Evolutionary conservation across 1,140 invertebrate species (phyloP).

Genomic region (Musca vetustissima): DNA sequence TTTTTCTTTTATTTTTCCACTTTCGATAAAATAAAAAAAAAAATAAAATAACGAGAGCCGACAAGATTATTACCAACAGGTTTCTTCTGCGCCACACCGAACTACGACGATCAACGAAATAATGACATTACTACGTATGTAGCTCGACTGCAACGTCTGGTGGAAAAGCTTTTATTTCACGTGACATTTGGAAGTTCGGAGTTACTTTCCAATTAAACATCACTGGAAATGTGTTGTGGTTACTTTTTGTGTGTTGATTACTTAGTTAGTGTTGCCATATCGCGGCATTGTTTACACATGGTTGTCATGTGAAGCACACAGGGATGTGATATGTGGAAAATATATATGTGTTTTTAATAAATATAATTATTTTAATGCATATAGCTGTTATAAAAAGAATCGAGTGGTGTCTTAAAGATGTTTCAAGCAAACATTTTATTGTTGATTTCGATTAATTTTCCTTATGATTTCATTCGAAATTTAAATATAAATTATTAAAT

Average conservation of each 20-base stretch:
- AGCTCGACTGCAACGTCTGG: conserved; percentile 17
- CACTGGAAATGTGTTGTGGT: conserved; percentile 20
- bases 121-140: conserved; percentile 21
- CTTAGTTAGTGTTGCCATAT: conserved; percentile 16
- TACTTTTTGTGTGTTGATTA: conserved; percentile 20
- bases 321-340: too few relatives aligned
- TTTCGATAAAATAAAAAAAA: not conserved
- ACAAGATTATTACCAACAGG: conserved; percentile 16
- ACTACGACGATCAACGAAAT: conserved; percentile 24
- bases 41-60: not conserved
- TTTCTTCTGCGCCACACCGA: conserved; percentile 22
- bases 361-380: too few relatives aligned
- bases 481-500: too few relatives aligned
- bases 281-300: too few relatives aligned
- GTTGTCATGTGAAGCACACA: too few relatives aligned
- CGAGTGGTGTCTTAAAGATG: too few relatives aligned
- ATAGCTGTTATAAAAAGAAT: too few relatives aligned
- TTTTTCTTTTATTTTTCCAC: not conserved
- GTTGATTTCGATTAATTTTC: too few relatives aligned
- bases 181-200: conserved; percentile 18
- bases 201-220: conserved; percentile 7
- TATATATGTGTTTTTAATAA: too few relatives aligned
- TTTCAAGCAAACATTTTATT: too few relatives aligned
- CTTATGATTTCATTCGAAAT: too few relatives aligned
- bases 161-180: conserved; percentile 21